phyloP scores from a whole-genome alignment of 2,113 vertebrate species.

The Loxodonta africana region DNA sequence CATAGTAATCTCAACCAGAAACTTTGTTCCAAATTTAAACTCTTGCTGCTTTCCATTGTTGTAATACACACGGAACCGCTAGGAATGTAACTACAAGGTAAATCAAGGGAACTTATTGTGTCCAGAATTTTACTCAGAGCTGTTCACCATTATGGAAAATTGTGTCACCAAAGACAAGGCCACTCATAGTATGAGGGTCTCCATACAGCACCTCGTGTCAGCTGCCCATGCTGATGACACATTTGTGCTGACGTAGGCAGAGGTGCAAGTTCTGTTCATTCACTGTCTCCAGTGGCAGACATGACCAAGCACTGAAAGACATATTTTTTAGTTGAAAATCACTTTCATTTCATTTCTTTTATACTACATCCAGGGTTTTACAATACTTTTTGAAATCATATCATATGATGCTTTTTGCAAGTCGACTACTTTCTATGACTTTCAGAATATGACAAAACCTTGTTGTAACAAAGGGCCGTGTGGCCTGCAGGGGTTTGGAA shows the following conservation, averaged over 20 bases:
- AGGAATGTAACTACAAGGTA: neutral
- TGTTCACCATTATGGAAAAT: neutral
- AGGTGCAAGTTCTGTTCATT: neutral
- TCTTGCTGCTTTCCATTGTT: neutral
- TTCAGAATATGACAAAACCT: neutral
- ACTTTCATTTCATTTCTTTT: neutral
- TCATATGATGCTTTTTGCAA: neutral
- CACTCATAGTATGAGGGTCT: neutral
- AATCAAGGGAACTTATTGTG: neutral
- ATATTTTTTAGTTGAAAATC: neutral
- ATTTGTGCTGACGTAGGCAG: neutral
- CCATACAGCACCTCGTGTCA: neutral
- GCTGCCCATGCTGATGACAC: neutral
- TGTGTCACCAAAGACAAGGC: neutral
- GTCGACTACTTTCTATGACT: neutral
- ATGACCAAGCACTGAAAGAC: neutral
- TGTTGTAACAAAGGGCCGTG: neutral
- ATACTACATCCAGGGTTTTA: neutral
- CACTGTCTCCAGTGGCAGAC: neutral
- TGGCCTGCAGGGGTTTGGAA: neutral
- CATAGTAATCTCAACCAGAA: neutral
- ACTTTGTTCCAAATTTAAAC: neutral
- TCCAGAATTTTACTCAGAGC: neutral
- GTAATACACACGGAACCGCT: neutral
- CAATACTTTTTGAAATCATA: neutral